Evolutionary conservation across 2,797 vertebrate genomes (phyloP).

Genomic region (Sebastes flavidus): DNA sequence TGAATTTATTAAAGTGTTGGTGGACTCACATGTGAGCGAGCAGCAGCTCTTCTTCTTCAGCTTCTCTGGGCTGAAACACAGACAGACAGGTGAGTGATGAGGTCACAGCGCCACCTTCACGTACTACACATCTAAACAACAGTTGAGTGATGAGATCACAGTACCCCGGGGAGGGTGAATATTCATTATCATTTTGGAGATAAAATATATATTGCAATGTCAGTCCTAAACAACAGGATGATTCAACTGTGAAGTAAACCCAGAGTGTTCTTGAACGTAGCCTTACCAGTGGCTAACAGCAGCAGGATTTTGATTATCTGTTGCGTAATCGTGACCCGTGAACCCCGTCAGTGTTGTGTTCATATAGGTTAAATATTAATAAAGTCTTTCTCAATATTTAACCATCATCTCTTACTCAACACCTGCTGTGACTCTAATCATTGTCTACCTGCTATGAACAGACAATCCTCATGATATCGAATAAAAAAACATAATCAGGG

Average conservation of each 20-base stretch:
- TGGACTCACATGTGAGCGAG: slow-evolving; percentile 66
- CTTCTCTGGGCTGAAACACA: slow-evolving; percentile 68
- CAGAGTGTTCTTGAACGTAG: too few relatives aligned
- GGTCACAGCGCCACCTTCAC: neutral
- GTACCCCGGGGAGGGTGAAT: too few relatives aligned
- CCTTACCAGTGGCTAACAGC: too few relatives aligned
- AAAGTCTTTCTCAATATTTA: neutral
- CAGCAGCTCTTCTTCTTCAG: slow-evolving; percentile 71
- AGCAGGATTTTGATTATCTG: too few relatives aligned
- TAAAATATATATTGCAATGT: too few relatives aligned
- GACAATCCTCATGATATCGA: neutral
- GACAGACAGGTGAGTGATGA: neutral
- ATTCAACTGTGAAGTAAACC: too few relatives aligned
- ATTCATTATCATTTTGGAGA: too few relatives aligned
- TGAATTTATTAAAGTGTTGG: neutral
- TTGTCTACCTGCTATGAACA: neutral
- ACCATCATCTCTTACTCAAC: neutral
- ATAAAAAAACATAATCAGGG: too few relatives aligned
- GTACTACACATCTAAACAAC: neutral
- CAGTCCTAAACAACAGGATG: neutral
- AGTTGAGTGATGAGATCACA: too few relatives aligned
- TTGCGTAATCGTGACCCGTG: too few relatives aligned
- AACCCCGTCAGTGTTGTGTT: neutral
- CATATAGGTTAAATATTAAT: neutral
- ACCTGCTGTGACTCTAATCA: neutral